Evolutionary conservation across 2,888 invertebrate species (phyloP), one percentile per base, ranked within the genome.

Genomic region (Drosophila monieri): DNA sequence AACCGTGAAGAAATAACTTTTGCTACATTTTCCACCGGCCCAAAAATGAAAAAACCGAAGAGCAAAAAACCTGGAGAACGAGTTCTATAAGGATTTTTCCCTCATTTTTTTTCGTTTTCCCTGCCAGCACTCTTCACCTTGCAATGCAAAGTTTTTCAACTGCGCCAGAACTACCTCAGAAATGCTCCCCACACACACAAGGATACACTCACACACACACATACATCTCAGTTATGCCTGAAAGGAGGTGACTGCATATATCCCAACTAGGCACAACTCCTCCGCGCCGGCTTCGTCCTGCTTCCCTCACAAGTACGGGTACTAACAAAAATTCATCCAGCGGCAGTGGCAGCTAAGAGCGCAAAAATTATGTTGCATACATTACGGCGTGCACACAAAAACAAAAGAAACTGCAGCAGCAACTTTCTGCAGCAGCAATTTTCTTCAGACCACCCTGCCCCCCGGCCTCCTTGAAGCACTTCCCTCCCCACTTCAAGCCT

Each of bases 341-440:
- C n/a, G 35, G n/a, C 35, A 35, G 60, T 60, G 76, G 70, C 76
- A 76, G 76, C 68, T 52, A 85, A 85, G 72, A 76, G 74, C 71
- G 76, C 77, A 76, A 80, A 74, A 73, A 72, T 69, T 76, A 75
- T 80, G 85, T 75, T 85, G 86, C 88, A 86, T 84, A 85, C 76
- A 87, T 86, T 85, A 88, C 88, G 87, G 87, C 75, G 77, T 74
- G 81, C 88, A 77, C 77, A 81, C 78, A 77, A 76, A 80, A 77
- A 87, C 87, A 88, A 87, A 87, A 87, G 88, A 87, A 87, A 78
- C 86, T 84, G 87, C 78, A 78, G 76, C 60, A 58, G 80, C 74
- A 80, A 77, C 81, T 77, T 81, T 78, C 85, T 83, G 55, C 66
- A 67, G 62, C 77, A 70, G 60, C 60, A 59, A 59, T 65, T 75